Percentiles rank a stretch among this genome's conserved stretches.
Evolutionary conservation across 2,113 vertebrate species (phyloP).

Genomic region (Calcarius ornatus): DNA sequence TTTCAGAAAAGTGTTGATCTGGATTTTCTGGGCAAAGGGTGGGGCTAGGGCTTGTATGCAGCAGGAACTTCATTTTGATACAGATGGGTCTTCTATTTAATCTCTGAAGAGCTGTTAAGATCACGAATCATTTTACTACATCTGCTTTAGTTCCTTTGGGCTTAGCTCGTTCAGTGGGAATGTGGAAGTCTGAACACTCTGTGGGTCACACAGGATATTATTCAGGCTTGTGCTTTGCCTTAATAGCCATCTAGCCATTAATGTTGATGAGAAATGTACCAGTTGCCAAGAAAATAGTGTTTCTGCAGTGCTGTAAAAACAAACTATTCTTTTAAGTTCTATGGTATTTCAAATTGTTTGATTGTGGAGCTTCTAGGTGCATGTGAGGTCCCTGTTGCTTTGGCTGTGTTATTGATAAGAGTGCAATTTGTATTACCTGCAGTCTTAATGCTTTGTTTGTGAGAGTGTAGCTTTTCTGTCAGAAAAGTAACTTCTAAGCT

Average conservation of each 20-base stretch:
- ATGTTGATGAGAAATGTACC: background rate
- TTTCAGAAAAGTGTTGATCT: background rate
- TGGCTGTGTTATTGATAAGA: background rate
- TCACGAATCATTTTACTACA: background rate
- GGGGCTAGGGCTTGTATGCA: background rate
- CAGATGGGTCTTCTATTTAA: background rate
- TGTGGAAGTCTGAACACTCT: background rate
- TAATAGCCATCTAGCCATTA: background rate
- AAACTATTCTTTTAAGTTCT: background rate
- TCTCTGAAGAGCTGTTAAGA: background rate
- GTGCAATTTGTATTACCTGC: background rate
- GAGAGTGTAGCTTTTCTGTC: background rate
- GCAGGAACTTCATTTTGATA: background rate
- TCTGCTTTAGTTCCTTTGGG: background rate
- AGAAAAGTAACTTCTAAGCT: background rate
- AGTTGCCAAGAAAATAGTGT: background rate
- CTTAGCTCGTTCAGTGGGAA: background rate
- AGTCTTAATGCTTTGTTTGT: background rate
- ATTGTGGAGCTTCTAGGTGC: background rate
- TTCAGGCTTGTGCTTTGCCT: background rate
- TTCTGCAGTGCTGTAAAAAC: background rate
- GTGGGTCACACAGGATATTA: background rate
- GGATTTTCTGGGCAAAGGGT: background rate
- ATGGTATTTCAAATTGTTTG: rapidly evolving
- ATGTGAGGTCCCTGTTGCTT: background rate